A percentile compares a stretch with the other conserved stretches of the same genome.
These are phyloP conservation scores for Gila orcuttii DNA, from an alignment of 2,113 vertebrate species.

Conservation along the genomic window DNA sequence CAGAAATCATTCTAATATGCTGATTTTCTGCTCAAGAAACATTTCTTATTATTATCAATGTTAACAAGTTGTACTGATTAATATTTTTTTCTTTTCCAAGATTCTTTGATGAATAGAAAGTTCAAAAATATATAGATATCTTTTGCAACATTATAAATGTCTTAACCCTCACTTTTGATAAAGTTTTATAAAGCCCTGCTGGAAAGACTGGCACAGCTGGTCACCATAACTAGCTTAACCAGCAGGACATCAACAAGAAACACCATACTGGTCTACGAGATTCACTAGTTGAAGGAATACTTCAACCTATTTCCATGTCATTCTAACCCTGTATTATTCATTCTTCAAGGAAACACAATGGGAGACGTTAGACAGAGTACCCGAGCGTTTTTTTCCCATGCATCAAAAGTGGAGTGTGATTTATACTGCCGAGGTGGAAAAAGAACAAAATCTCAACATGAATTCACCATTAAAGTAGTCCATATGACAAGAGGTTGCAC, in stretches of 20 bases:
- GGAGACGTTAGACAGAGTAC: background rate
- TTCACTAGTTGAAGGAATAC: background rate
- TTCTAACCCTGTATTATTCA: constrained; percentile 4
- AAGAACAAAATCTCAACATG: background rate
- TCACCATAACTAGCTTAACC: constrained; percentile 12
- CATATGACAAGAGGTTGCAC: background rate
- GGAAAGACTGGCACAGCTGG: background rate
- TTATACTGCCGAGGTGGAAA: background rate
- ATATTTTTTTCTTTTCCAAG: background rate
- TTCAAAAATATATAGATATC: background rate
- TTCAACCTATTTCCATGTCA: background rate
- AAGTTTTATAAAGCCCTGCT: background rate
- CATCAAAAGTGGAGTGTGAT: background rate
- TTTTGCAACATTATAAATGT: background rate
- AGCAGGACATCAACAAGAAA: background rate
- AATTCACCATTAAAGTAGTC: background rate
- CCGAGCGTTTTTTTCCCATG: background rate
- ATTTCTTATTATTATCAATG: background rate
- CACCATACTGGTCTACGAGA: background rate
- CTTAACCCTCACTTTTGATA: background rate
- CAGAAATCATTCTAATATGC: background rate
- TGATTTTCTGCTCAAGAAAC: background rate
- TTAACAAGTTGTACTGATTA: background rate
- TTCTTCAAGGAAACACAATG: background rate
- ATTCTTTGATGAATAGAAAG: background rate